Percentiles rank a stretch among this genome's conserved stretches.
phyloP scores from a whole-genome alignment of 2,113 vertebrate genomes.

The Recurvirostra avosetta region DNA sequence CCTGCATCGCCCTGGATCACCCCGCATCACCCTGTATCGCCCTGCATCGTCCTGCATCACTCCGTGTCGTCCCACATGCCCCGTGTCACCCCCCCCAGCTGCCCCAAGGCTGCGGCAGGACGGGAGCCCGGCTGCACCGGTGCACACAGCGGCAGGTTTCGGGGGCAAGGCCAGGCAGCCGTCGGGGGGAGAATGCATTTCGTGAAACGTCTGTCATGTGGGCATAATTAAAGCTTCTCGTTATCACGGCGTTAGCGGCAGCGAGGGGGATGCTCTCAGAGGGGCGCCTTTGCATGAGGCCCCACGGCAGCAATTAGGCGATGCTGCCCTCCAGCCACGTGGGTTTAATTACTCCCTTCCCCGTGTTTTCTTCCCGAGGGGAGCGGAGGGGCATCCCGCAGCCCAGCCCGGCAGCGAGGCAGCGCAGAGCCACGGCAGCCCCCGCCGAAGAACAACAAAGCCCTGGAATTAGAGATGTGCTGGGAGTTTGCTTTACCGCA shows the following conservation, averaged over 20 bases:
- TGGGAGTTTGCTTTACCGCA: constrained; percentile 53
- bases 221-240: background rate
- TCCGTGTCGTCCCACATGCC: accelerated
- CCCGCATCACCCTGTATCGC: accelerated
- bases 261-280: background rate
- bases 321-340: background rate
- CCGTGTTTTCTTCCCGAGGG: background rate
- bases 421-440: background rate
- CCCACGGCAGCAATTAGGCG: background rate
- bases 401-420: background rate
- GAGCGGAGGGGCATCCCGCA: background rate
- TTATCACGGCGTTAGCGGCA: background rate
- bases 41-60: accelerated
- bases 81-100: background rate
- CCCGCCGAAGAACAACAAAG: constrained; percentile 53
- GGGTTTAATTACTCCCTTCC: background rate
- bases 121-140: accelerated
- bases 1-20: accelerated
- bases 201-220: background rate
- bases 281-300: background rate
- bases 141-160: accelerated
- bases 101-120: background rate
- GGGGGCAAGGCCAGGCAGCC: background rate
- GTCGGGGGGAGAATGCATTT: accelerated
- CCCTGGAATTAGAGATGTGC: constrained; percentile 51